A percentile compares a stretch with the other conserved stretches of the same genome.
phyloP scores from a whole-genome alignment of 2,113 vertebrate species.

The Narcine bancroftii region DNA sequence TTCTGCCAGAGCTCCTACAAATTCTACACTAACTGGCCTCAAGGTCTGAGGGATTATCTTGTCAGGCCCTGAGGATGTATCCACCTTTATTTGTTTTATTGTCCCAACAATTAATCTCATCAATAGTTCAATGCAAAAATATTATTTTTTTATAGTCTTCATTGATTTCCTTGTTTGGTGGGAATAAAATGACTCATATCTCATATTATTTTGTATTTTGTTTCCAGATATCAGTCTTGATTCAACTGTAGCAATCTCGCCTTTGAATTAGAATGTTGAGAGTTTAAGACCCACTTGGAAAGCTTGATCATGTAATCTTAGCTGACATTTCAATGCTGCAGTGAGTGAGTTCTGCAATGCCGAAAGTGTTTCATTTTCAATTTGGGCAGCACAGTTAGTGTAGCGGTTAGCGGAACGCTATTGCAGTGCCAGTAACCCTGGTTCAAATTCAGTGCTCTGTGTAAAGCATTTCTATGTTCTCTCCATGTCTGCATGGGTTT shows the following conservation, averaged over 20 bases:
- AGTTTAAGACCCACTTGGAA: background rate
- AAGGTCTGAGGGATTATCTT: too few relatives aligned
- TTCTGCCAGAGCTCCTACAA: too few relatives aligned
- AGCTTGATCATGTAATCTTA: background rate
- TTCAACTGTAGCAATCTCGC: background rate
- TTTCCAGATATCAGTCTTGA: background rate
- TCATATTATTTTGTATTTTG: background rate
- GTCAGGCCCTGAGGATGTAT: too few relatives aligned
- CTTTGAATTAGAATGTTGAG: background rate
- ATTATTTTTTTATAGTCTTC: background rate
- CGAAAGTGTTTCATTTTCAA: background rate
- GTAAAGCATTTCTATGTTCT: too few relatives aligned
- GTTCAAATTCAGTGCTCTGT: too few relatives aligned
- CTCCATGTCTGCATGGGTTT: too few relatives aligned
- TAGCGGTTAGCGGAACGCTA: too few relatives aligned
- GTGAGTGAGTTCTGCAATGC: background rate
- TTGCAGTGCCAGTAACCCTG: too few relatives aligned
- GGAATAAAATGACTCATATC: background rate
- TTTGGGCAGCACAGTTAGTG: too few relatives aligned
- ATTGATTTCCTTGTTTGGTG: background rate
- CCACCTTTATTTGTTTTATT: too few relatives aligned
- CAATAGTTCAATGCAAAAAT: background rate
- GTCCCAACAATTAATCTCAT: background rate
- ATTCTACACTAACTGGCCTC: too few relatives aligned
- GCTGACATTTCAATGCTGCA: conserved; percentile 6